Conservation (phyloP, 1,140 invertebrate genomes). For the Rhagoletis zephyria region DNA sequence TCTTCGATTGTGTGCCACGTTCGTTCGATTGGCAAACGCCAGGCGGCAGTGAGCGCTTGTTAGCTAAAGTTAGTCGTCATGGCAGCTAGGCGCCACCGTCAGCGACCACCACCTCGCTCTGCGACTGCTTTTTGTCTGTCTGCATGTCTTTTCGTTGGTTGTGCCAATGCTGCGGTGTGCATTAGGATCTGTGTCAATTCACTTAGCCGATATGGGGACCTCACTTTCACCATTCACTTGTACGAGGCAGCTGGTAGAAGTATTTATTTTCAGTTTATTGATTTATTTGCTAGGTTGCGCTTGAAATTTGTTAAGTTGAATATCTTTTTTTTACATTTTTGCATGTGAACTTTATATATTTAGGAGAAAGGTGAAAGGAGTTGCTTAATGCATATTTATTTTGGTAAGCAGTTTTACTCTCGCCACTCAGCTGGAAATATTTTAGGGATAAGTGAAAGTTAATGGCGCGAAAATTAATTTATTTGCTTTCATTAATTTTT, state of each 20-base stretch:
- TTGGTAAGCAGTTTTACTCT: neutral
- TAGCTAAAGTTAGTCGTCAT: neutral
- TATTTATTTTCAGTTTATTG: conserved; percentile 8
- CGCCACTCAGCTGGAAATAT: neutral
- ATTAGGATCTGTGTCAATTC: conserved; percentile 36
- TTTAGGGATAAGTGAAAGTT: conserved; percentile 28
- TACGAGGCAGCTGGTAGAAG: neutral
- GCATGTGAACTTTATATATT: neutral
- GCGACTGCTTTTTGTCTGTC: neutral
- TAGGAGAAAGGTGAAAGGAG: neutral
- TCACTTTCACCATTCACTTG: conserved; percentile 51
- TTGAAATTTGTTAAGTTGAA: conserved; percentile 20
- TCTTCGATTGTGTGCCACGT: neutral
- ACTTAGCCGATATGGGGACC: conserved; percentile 15
- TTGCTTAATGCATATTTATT: neutral
- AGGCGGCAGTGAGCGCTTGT: conserved; percentile 23
- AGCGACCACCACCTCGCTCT: neutral
- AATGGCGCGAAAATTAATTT: neutral
- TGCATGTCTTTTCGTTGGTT: neutral
- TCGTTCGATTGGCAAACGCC: conserved; percentile 40
- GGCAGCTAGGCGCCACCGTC: neutral
- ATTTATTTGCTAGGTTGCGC: conserved; percentile 28
- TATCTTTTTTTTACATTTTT: neutral
- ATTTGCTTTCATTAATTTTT: neutral
- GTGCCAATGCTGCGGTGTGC: neutral